Percentiles rank a stretch among this genome's conserved stretches.
Conservation (phyloP, 2,113 vertebrate species). For the Nestor notabilis region DNA sequence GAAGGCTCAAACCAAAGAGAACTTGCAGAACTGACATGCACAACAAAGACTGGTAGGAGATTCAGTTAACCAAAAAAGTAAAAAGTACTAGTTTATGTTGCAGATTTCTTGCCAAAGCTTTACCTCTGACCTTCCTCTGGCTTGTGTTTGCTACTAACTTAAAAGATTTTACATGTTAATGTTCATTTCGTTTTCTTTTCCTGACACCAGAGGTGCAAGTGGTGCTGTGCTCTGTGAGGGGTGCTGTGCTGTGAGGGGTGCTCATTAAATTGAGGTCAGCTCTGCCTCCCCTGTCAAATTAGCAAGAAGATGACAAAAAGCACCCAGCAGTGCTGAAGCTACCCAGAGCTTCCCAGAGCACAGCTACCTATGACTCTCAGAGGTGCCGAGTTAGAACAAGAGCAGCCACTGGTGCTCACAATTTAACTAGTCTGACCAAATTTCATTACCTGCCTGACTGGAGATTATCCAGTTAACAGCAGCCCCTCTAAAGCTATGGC, state of each 20-base stretch:
- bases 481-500: not conserved
- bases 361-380: accelerated
- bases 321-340: not conserved
- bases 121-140: not conserved
- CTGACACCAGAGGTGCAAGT: not conserved
- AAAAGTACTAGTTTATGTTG: accelerated
- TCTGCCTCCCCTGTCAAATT: not conserved
- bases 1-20: not conserved
- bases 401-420: not conserved
- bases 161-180: not conserved
- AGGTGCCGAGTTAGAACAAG: not conserved
- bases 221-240: not conserved
- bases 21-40: not conserved
- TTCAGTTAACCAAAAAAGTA: not conserved
- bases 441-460: not conserved
- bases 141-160: not conserved
- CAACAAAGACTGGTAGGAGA: not conserved
- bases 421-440: not conserved
- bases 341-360: not conserved
- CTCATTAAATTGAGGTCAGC: not conserved
- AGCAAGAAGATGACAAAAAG: not conserved
- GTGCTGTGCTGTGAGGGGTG: not conserved
- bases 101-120: not conserved
- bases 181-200: not conserved
- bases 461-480: not conserved